Evolutionary conservation across 2,113 vertebrate genomes (phyloP), one percentile per base, ranked within the genome.

Genomic region (Clinocottus analis): DNA sequence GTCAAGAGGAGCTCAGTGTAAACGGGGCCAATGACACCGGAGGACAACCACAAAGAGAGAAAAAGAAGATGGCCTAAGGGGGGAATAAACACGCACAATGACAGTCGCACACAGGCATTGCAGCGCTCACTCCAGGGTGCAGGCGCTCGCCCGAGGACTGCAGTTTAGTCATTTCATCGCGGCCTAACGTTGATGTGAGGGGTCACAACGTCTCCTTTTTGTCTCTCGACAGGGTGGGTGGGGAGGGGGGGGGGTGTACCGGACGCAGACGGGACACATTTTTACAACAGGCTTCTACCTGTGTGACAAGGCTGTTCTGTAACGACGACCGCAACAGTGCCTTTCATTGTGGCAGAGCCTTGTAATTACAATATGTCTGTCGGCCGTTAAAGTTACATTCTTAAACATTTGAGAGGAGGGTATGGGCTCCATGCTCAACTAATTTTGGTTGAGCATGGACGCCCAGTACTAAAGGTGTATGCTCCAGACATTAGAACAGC

Each of bases 111-210:
- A 63, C 1, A 81, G 5, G 5, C 51, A 27, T 63, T 47, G 35
- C 69, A 75, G 56, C 0, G 43, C 21, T 43, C 25, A 21, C 2
- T 77, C 76, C 66, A 55, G 72, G 49, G 31, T 47, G 65, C 25
- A 7, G 62, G 66, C 35, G n/a, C 25, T 43, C 33, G 84, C 88
- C 87, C 4, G 25, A 79, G 60, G 83, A 70, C 68, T 19, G 60
- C 25, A 3, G 65, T 66, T 85, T 10, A 80, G 79, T 78, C 62
- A 55, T 76, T 85, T 86, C 65, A 80, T 21, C 31, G 2, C 33
- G 78, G 65, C 33, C 58, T 68, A 31, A 47, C 74, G 75, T 56
- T 77, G 56, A 77, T 76, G 69, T 59, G 72, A 72, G 63, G 33
- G 83, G 61, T 27, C 61, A 76, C 47, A 68, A 33, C 4, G 41